Base-by-base conservation (phyloP, 1,140 invertebrate genomes). In the Coenobita brevimanus region DNA sequence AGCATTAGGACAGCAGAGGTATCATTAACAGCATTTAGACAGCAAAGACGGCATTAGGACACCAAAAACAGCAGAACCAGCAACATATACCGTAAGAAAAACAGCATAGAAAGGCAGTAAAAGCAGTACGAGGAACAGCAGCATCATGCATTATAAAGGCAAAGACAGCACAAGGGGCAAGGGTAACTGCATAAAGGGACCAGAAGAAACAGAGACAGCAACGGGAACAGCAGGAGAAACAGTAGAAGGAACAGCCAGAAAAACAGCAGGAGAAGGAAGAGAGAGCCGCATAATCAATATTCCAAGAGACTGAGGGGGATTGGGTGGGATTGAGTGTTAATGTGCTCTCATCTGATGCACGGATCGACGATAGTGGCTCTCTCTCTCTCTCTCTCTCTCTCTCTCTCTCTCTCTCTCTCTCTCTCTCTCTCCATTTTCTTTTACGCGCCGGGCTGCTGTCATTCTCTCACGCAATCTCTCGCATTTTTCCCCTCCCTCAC, bases 271-370 rank as follows among this genome's bases (percentile, higher is more conserved):
- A 79, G 54, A 33, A 54, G 75, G 43, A 57, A 30, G 43, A n/a
- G 60, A n/a, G n/a, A n/a, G n/a, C n/a, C n/a, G n/a, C n/a, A n/a
- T n/a, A 81, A 81, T 81, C 78, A 81, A 81, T 81, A 81, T 81
- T 81, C 30, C 78, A 64, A 80, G 78, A 60, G 78, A n/a, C 54
- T n/a, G n/a, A 38, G 78, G 21, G 78, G 33, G 46, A 43, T 38
- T 54, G 36, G 60, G 78, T 30, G 57, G 78, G 78, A 81, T 81
- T 60, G 21, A 30, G 24, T 81, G 78, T 64, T 81, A 81, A 81
- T 81, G 78, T 81, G 62, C 60, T 41, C 78, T 81, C 78, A 64
- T 81, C 78, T 81, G 41, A 38, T 64, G 78, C 41, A 81, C 54
- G 78, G 78, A 81, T 81, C 78, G 67, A 60, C 36, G 54, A 50